Base-by-base conservation (phyloP, 2,113 vertebrate genomes). In the Poeciliopsis retropinna region DNA sequence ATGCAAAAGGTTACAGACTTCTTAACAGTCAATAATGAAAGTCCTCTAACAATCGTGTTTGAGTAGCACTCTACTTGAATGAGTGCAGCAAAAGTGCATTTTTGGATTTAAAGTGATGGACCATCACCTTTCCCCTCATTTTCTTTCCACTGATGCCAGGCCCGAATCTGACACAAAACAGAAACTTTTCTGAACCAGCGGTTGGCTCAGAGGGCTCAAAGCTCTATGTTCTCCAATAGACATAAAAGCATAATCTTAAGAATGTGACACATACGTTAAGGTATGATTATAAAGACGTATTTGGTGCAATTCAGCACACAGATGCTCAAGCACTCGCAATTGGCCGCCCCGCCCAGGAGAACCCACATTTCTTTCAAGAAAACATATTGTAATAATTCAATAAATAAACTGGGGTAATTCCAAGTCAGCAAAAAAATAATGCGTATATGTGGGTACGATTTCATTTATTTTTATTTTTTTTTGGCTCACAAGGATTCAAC, bases 311-410 rank as follows among this genome's bases (percentile, higher is more conserved):
- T 79, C 79, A 64, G 78, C 64, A 76, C 73, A 69, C 87, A 81
- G 83, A 86, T 87, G 76, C 82, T 84, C 82, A 85, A 85, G 78
- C 85, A 78, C 82, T 86, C 87, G 68, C 72, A 85, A 85, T 74
- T 84, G 80, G 85, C 73, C 73, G 3, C 76, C 77, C 64, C 86
- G 9, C 86, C 63, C 83, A 31, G n/a, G 86, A 87, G 82, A 87
- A 83, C 72, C 78, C 77, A 86, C 74, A 78, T 76, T 85, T 87
- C 72, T 44, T 44, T 4, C 62, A 44, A 62, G 62, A 84, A 85
- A 70, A 64, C 64, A 66, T 73, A 86, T 85, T 88, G 83, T 83
- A 86, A 85, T 92, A 90, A 91, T 89, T 89, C 83, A 90, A 92
- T 87, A 91, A 91, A 90, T 90, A 92, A 91, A 87, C 73, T 83